Base-by-base conservation (phyloP, 2,797 vertebrate genomes). In the Sebastes nivosus region DNA sequence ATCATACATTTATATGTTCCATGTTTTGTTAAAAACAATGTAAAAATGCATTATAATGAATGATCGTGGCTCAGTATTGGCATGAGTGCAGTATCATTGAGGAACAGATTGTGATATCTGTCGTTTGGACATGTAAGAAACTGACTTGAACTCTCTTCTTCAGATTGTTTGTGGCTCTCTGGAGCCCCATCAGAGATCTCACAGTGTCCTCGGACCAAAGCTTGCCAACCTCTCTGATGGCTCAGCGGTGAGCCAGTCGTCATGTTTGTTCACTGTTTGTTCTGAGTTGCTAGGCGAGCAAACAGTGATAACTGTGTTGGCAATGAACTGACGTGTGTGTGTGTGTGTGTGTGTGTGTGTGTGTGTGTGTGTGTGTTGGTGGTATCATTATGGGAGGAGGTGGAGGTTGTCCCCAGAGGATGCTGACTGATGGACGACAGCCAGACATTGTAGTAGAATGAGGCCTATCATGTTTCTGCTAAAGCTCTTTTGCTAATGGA, bases 401-500 rank as follows among this genome's bases (percentile, higher is more conserved):
- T 60, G 22, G 64, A 67, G 73, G 63, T 55, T 22, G 57, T 88
- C 84, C 78, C 80, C 14, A 27, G 80, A 85, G 74, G 72, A 90
- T 71, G 72, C 78, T 66, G 81, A 81, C 60, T 80, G 83, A 84
- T 82, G 77, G 79, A 76, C 82, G 55, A 80, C 82, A 77, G 83
- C 66, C 83, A 88, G 75, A 83, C 75, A 25, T 5, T 59, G 82
- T 10, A 72, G 74, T 80, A 52, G 58, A 74, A 46, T 36, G 80
- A 86, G 69, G 69, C 83, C 74, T 83, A 76, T 90, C 84, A 52
- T 66, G 84, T 91, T 92, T 87, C 90, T 84, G 71, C 74, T 77
- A 1, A 77, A 78, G 83, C 86, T 88, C 73, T 82, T 61, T 30
- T 68, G 24, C 74, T 81, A 87, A 84, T 82, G 73, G 83, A 70